A percentile compares a stretch with the other conserved stretches of the same genome.
Evolutionary conservation across 2,113 vertebrate genomes (phyloP).

Genomic region (Cisticola juncidis): DNA sequence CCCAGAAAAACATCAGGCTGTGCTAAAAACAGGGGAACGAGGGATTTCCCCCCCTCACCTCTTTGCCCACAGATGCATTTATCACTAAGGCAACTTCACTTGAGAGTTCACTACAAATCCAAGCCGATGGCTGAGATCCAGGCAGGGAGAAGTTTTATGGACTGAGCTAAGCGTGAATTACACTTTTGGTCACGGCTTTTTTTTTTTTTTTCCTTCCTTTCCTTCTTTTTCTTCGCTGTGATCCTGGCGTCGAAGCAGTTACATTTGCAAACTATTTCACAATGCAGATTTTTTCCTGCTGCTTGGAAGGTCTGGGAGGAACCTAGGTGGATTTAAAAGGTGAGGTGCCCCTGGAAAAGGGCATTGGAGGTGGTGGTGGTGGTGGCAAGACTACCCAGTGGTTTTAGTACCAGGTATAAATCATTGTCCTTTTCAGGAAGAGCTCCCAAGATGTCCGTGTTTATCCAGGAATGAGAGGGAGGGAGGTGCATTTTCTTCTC

Average conservation of each 20-base stretch:
- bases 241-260: background rate
- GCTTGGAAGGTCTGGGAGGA: background rate
- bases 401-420: background rate
- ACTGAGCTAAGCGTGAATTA: slow-evolving; percentile 57
- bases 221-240: background rate
- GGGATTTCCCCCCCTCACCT: background rate
- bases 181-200: background rate
- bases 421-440: background rate
- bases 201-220: accelerated
- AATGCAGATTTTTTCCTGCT: background rate
- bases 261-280: background rate
- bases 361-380: background rate
- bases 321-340: background rate
- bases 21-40: background rate
- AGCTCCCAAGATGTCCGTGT: background rate
- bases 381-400: background rate
- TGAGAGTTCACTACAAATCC: slow-evolving; percentile 33
- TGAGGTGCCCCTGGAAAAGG: background rate
- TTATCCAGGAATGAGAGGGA: background rate
- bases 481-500: background rate
- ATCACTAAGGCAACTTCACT: slow-evolving; percentile 37
- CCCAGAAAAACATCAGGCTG: background rate
- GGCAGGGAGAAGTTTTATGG: slow-evolving; percentile 45
- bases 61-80: slow-evolving; percentile 9
- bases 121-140: slow-evolving; percentile 36